A percentile compares a stretch with the other conserved stretches of the same genome.
These are phyloP conservation scores for Endotricha flammealis DNA, from an alignment of 2,888 invertebrate genomes.

Conservation along the genomic window DNA sequence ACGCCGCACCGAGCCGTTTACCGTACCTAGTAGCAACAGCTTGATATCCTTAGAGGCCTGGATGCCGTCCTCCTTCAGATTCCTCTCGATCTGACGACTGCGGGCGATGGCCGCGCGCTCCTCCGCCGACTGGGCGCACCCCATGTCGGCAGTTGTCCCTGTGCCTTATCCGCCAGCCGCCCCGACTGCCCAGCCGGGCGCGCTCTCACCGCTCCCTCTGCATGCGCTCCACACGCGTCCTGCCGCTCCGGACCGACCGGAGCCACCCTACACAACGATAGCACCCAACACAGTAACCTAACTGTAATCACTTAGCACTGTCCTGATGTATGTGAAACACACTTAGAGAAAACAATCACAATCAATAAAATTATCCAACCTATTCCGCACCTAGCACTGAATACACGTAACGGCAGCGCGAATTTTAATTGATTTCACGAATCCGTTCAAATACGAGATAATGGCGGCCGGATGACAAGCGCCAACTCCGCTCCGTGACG, in stretches of 20 bases:
- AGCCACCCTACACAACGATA: conserved; percentile 68
- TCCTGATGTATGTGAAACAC: conserved; percentile 36
- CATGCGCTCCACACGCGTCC: conserved; percentile 71
- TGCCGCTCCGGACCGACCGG: conserved; percentile 64
- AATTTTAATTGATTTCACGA: conserved; percentile 72
- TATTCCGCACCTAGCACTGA: conserved; percentile 46
- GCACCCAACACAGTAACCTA: conserved; percentile 70
- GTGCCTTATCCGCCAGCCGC: conserved; percentile 71
- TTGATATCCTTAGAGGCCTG: conserved; percentile 99
- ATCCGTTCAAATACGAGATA: conserved; percentile 79
- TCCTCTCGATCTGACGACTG: conserved; percentile 98
- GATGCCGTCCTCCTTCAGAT: conserved; percentile 98
- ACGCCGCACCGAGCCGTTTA: conserved; percentile 23
- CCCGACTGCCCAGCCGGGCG: conserved; percentile 77
- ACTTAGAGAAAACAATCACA: conserved; percentile 31
- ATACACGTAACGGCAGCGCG: conserved; percentile 57
- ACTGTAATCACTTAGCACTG: conserved; percentile 63
- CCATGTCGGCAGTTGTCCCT: conserved; percentile 86
- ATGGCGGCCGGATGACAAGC: conserved; percentile 80
- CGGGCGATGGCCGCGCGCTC: conserved; percentile 98
- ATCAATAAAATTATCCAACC: conserved; percentile 34
- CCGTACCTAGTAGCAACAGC: conserved; percentile 95
- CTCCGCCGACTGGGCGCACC: conserved; percentile 99
- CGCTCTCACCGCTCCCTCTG: conserved; percentile 80
- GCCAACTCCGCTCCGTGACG: conserved; percentile 78